These are phyloP conservation scores for Anseranas semipalmata DNA, from an alignment of 2,113 vertebrate species.

Conservation along the genomic window DNA sequence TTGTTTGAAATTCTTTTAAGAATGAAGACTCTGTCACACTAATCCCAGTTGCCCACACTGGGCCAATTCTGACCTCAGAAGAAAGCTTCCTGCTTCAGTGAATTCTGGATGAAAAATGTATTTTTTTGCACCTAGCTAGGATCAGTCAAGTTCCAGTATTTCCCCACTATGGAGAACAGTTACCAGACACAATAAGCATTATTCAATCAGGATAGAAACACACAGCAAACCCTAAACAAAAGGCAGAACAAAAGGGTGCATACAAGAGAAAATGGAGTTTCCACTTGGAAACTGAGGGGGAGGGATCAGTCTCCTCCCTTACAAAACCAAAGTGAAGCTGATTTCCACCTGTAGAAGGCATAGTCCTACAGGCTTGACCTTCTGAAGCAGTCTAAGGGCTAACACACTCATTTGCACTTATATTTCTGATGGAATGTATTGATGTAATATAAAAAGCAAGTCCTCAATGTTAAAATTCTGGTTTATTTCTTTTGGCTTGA, in stretches of 20 bases:
- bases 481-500: conserved; percentile 11
- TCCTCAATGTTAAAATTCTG: neutral
- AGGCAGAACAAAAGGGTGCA: neutral
- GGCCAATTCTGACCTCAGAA: neutral
- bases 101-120: neutral
- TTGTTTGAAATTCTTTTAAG: neutral
- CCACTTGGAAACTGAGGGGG: neutral
- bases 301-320: neutral
- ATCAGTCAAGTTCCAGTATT: neutral
- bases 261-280: neutral
- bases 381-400: neutral
- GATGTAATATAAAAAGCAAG: neutral
- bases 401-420: neutral
- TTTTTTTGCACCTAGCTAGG: neutral
- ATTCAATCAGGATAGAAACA: neutral
- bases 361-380: neutral
- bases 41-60: neutral
- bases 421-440: neutral
- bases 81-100: neutral
- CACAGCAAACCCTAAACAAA: neutral
- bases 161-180: neutral
- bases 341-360: neutral
- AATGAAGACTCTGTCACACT: neutral
- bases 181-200: neutral
- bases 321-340: neutral